phyloP scores from a whole-genome alignment of 2,888 invertebrate species.

The Griposia aprilina region DNA sequence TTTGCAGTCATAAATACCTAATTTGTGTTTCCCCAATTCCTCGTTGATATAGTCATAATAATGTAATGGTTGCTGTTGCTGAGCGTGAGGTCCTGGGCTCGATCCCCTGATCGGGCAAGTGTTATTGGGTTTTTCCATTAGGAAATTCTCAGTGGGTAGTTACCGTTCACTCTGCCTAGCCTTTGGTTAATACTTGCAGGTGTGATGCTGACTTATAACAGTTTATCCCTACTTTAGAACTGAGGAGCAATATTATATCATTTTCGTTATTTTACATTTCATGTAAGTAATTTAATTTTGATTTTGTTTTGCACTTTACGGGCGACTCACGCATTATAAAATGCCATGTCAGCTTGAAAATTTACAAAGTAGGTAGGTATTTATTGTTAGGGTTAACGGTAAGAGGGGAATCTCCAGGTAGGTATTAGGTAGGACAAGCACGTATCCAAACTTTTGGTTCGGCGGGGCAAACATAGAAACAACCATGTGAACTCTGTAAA shows the following conservation, averaged over 20 bases:
- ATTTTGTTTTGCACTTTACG: not conserved
- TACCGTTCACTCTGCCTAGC: not conserved
- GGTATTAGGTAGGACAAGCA: not conserved
- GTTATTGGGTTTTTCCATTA: not conserved
- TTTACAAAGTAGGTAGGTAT: not conserved
- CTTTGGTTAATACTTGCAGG: not conserved
- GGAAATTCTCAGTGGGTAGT: not conserved
- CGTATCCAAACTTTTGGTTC: no score
- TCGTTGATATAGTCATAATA: not conserved
- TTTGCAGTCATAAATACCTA: not conserved
- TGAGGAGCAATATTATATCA: not conserved
- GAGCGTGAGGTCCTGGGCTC: not conserved
- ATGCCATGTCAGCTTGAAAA: not conserved
- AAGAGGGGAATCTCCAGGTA: rapidly evolving
- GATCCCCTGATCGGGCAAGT: not conserved
- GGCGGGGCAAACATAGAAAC: no score
- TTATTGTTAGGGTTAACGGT: not conserved
- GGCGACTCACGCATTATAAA: not conserved
- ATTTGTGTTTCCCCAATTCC: not conserved
- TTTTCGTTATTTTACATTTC: not conserved
- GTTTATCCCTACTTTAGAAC: not conserved
- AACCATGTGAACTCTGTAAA: no score
- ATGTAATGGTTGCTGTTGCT: not conserved
- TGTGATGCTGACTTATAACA: not conserved
- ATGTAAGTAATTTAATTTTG: not conserved